A percentile compares a stretch with the other conserved stretches of the same genome.
Conservation (phyloP, 2,888 invertebrate species). For the Caenorhabditis sp. region DNA sequence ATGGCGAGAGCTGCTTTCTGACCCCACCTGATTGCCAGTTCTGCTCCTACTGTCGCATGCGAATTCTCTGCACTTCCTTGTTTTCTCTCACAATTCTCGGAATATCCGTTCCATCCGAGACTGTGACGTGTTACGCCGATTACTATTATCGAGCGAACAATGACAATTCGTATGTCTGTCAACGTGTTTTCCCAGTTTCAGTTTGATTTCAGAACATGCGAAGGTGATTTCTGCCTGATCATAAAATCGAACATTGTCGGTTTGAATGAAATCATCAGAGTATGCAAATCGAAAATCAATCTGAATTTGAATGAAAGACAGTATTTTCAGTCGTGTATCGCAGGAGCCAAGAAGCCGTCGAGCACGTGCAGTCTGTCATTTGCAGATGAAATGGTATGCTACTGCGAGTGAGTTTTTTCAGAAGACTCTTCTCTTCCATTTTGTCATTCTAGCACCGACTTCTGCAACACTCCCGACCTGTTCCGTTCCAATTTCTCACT, state of each 20-base stretch:
- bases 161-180: too few species aligned
- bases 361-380: conserved; percentile 8
- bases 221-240: conserved; percentile 27
- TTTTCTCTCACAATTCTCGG: not conserved
- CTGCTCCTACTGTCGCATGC: not conserved
- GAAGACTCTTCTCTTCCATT: not conserved
- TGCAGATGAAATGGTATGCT: conserved; percentile 31
- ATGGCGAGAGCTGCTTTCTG: not conserved
- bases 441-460: conserved; percentile 27
- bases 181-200: too few species aligned
- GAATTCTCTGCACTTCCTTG: not conserved
- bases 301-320: not conserved
- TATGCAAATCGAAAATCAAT: too few species aligned
- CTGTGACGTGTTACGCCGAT: conserved; percentile 19
- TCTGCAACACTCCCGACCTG: conserved; percentile 8
- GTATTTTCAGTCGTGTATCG: conserved; percentile 38
- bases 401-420: conserved; percentile 18
- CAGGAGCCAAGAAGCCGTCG: conserved; percentile 23
- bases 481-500: conserved; percentile 14
- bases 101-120: not conserved
- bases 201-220: conserved; percentile 24
- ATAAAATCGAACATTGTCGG: too few species aligned
- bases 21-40: not conserved
- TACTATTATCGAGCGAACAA: too few species aligned
- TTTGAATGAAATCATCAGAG: too few species aligned